Base-by-base conservation (phyloP, 2,888 invertebrate species). In the Caenorhabditis zanzibari region DNA sequence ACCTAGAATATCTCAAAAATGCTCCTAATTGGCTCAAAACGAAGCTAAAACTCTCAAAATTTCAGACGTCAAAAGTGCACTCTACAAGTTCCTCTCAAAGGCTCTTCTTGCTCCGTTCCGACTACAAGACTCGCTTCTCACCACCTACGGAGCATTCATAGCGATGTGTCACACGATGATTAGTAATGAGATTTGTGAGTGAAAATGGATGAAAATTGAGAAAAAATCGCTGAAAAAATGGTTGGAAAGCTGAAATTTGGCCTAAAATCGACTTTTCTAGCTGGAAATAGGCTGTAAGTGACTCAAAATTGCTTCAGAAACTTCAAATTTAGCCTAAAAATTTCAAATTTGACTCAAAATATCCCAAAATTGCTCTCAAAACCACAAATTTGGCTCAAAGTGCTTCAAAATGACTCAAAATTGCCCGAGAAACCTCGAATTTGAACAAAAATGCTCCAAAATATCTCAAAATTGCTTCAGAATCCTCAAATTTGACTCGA, bases 101-200 rank as follows among this genome's bases (percentile, higher is more conserved):
- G 82, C 85, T 52, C 76, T 88, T 9, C 56, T 73, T 7, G 74
- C 85, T 16, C 74, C 87, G 12, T 88, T 85, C 71, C 82, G 87
- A 1, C 72, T 88, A 26, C 88, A 87, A 72, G 86, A 87, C 49
- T 79, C 77, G 10, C 69, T 88, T 26, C 61, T 88, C 14, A 83
- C 82, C 24, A 85, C 84, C 0, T 87, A 88, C 54, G 82, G 81
- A 24, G 77, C 84, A 28, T 82, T 88, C 24, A 59, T 88, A 3
- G 75, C 84, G n/a, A 81, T 88, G 75, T 73, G 86, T 22, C 88
- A 88, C 72, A 59, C 85, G 24, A 85, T 85, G 63, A 85, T 88
- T 44, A 86, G 85, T 63, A 76, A 79, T 26, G 88, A 88, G 64
- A 87, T 88, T 68, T 85, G 88, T 88, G 47, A 84, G 85, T 83